phyloP scores from a whole-genome alignment of 2,113 vertebrate species.

The Etheostoma spectabile region DNA sequence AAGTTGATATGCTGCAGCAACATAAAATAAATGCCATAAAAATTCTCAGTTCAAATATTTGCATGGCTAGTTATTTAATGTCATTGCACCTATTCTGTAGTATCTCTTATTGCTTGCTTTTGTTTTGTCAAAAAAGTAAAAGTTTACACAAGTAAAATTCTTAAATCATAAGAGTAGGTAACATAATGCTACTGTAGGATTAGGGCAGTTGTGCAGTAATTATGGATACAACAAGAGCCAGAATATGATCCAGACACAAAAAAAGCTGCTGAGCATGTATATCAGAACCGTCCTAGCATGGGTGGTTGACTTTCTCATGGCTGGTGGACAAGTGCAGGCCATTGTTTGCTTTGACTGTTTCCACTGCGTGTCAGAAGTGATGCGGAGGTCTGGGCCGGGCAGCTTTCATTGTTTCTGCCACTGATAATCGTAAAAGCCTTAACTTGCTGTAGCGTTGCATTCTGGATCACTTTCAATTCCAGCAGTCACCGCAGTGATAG shows the following conservation, averaged over 20 bases:
- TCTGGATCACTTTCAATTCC: constrained; percentile 71
- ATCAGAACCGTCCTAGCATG: constrained; percentile 39
- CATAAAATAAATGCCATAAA: constrained; percentile 56
- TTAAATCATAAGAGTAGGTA: background rate
- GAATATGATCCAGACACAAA: constrained; percentile 61
- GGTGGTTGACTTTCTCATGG: constrained; percentile 70
- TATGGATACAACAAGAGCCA: constrained; percentile 5
- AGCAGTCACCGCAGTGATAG: constrained; percentile 41
- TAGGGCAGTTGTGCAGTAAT: background rate
- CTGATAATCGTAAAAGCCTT: constrained; percentile 63
- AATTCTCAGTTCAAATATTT: constrained; percentile 56
- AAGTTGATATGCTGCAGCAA: constrained; percentile 62
- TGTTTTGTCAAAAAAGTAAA: background rate
- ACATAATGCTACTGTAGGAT: background rate
- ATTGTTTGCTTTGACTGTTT: constrained; percentile 75
- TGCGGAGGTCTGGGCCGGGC: constrained; percentile 37
- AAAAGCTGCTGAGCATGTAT: constrained; percentile 68
- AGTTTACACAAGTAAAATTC: background rate
- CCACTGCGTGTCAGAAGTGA: constrained; percentile 63
- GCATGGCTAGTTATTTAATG: constrained; percentile 34
- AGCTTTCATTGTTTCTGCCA: constrained; percentile 56
- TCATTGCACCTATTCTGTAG: constrained; percentile 6
- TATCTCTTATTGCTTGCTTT: background rate
- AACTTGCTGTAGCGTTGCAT: constrained; percentile 47
- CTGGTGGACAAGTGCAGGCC: constrained; percentile 49